Evolutionary conservation across 2,888 invertebrate species (phyloP), one percentile per base, ranked within the genome.

Genomic region (Rhingia rostrata): DNA sequence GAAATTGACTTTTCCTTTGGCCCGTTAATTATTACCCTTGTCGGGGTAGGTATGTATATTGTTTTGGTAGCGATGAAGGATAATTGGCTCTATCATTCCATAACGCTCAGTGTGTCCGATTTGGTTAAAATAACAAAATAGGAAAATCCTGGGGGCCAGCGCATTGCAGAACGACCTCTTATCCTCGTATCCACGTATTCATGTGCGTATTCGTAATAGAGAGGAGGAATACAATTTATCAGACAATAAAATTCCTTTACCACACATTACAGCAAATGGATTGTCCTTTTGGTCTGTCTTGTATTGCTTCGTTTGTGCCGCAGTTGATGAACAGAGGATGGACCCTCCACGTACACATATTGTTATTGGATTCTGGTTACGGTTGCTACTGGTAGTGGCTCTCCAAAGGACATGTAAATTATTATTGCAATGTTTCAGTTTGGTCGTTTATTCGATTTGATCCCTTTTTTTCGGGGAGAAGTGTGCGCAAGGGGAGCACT

Each of bases 221-320:
- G 39, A 33, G 67, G 70, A 56, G 22, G 56, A 82, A 60, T 67
- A 49, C 74, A 84, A 84, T 84, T 84, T 84, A 84, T 84, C 80
- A 70, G 80, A 84, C 79, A 84, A 84, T 84, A 80, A 80, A 84
- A 84, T 74, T 80, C 80, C 84, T 84, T 84, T 74, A 84, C 84
- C 84, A 80, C 84, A 84, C 84, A 84, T 84, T 84, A 84, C 84
- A 80, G 64, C 74, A 84, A 84, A 84, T 84, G 74, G 69, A 84
- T 84, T 84, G 80, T 80, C 80, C 84, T 80, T 80, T 80, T 79
- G 84, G 22, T 22, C 64, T 74, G 56, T 79, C 47, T 47, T 66
- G 49, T 58, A 22, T 49, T 66, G 54, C 64, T 60, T 70, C 53
- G 73, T 60, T 67, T 79, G 67, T 73, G 67, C 73, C 69, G 1